Percentiles rank a stretch among this genome's conserved stretches.
Evolutionary conservation across 2,113 vertebrate genomes (phyloP).

Genomic region (Oplegnathus fasciatus): DNA sequence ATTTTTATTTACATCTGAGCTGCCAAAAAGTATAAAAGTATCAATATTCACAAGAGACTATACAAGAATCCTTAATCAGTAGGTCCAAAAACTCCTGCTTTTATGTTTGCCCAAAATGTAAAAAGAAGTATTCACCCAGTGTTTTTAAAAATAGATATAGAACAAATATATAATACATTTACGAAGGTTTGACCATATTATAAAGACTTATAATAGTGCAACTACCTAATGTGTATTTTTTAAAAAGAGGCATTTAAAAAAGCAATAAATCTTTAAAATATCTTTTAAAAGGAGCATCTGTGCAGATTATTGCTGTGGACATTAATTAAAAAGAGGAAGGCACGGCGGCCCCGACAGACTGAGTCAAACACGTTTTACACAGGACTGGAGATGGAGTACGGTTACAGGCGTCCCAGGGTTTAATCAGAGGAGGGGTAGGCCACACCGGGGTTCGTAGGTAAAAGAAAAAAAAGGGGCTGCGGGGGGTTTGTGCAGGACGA

Average conservation of each 20-base stretch:
- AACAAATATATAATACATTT: constrained; percentile 83
- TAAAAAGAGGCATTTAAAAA: constrained; percentile 74
- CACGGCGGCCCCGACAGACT: constrained; percentile 86
- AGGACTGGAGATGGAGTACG: constrained; percentile 74
- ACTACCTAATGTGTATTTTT: constrained; percentile 82
- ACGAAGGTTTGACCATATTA: constrained; percentile 81
- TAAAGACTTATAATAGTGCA: constrained; percentile 83
- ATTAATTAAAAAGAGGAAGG: constrained; percentile 87
- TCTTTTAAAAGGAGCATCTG: constrained; percentile 81
- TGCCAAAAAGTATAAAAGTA: constrained; percentile 94
- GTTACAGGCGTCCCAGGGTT: constrained; percentile 76
- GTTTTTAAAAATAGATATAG: constrained; percentile 88
- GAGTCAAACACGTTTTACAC: constrained; percentile 68
- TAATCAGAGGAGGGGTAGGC: constrained; percentile 81
- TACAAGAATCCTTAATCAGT: constrained; percentile 89
- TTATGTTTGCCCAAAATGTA: constrained; percentile 84
- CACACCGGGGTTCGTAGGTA: constrained; percentile 65
- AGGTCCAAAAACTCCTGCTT: constrained; percentile 86
- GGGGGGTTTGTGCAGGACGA: constrained; percentile 70
- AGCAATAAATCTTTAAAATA: constrained; percentile 70
- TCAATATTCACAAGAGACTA: constrained; percentile 92
- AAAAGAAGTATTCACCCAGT: constrained; percentile 87
- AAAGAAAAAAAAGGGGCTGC: constrained; percentile 39
- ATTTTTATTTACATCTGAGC: constrained; percentile 97
- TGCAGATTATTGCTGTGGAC: constrained; percentile 83